Evolutionary conservation across 1,140 invertebrate genomes (phyloP).

Genomic region (Dysdera silvatica): DNA sequence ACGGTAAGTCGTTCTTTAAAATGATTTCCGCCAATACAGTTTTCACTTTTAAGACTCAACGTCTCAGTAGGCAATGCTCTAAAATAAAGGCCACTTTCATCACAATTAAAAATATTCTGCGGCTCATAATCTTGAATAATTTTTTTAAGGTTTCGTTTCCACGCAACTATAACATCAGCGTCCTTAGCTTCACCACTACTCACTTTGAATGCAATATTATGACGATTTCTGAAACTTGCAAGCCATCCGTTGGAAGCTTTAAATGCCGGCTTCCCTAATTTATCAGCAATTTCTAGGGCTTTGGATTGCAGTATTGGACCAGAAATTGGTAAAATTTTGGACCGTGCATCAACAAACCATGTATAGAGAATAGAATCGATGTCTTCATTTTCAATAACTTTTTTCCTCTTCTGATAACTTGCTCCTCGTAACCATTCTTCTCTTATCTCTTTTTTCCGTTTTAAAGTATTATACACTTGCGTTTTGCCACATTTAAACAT

Average conservation of each 20-base stretch:
- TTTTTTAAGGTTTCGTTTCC: background rate
- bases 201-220: background rate
- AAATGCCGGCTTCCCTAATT: background rate
- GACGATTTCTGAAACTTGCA: background rate
- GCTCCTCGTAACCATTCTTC: no score
- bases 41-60: conserved; percentile 26
- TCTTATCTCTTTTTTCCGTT: no score
- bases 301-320: background rate
- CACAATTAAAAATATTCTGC: conserved; percentile 32
- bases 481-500: no score
- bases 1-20: conserved; percentile 32
- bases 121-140: conserved; percentile 13
- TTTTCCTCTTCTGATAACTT: no score
- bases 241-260: background rate
- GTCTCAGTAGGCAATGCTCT: conserved; percentile 30
- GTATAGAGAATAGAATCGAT: no score
- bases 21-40: conserved; percentile 31
- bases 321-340: background rate
- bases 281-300: background rate
- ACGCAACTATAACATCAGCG: background rate
- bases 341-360: no score
- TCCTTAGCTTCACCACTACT: background rate
- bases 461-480: no score
- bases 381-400: no score
- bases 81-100: conserved; percentile 33